Conservation (phyloP, 2,797 vertebrate species). For the Siniperca scherzeri region DNA sequence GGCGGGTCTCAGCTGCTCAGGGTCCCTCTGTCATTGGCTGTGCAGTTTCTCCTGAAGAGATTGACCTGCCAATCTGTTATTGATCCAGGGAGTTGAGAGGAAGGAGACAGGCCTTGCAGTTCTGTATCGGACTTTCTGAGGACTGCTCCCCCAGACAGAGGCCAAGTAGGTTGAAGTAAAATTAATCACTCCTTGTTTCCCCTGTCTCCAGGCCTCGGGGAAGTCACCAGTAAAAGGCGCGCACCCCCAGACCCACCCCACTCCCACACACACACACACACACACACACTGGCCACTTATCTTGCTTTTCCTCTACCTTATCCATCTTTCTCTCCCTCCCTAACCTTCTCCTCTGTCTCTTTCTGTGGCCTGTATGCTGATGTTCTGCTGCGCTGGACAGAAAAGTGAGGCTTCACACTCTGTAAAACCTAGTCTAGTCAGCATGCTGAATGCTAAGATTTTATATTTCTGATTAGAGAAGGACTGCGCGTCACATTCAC, state of each 20-base stretch:
- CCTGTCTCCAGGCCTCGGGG: slow-evolving; percentile 73
- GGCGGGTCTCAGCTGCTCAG: slow-evolving; percentile 38
- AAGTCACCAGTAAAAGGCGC: slow-evolving; percentile 61
- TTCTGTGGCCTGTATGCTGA: slow-evolving; percentile 64
- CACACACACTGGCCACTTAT: slow-evolving; percentile 65
- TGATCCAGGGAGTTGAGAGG: slow-evolving; percentile 69
- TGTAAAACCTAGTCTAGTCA: slow-evolving; percentile 59
- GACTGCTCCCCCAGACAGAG: slow-evolving; percentile 66
- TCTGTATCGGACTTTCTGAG: slow-evolving; percentile 56
- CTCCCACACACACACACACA: slow-evolving; percentile 35
- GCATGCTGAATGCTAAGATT: slow-evolving; percentile 65
- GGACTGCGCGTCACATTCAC: slow-evolving; percentile 24
- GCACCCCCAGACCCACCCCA: slow-evolving; percentile 57
- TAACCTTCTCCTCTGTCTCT: slow-evolving; percentile 59
- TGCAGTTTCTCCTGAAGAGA: slow-evolving; percentile 66
- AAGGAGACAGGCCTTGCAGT: slow-evolving; percentile 58
- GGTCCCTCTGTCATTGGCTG: slow-evolving; percentile 58
- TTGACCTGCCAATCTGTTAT: slow-evolving; percentile 78
- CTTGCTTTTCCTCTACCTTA: slow-evolving; percentile 69
- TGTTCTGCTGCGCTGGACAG: slow-evolving; percentile 61
- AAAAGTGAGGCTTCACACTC: slow-evolving; percentile 64
- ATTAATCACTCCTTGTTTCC: slow-evolving; percentile 86
- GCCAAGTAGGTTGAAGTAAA: slow-evolving; percentile 77
- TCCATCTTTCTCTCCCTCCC: slow-evolving; percentile 69
- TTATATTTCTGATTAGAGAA: slow-evolving; percentile 69